Evolutionary conservation across 2,888 invertebrate genomes (phyloP).

Genomic region (Ennomos quercinarius): DNA sequence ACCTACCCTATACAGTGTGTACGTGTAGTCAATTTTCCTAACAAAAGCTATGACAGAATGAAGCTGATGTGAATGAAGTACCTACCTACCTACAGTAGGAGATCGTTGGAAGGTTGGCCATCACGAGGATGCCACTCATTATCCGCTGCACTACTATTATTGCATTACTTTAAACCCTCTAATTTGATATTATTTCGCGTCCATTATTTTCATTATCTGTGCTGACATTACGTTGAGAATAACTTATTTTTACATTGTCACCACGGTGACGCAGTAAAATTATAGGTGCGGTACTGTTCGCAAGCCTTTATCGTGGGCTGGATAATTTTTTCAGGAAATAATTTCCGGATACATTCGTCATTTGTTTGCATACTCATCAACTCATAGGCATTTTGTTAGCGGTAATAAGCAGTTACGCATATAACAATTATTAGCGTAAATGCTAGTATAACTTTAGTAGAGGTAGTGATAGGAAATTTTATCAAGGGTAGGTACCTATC

Average conservation of each 20-base stretch:
- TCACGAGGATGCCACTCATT: conserved; percentile 69
- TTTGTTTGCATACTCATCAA: conserved; percentile 35
- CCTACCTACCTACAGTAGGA: conserved; percentile 10
- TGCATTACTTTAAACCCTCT: conserved; percentile 79
- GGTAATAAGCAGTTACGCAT: conserved; percentile 35
- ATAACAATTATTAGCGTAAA: conserved; percentile 15
- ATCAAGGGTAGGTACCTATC: not conserved
- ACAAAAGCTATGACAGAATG: conserved; percentile 49
- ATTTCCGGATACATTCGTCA: conserved; percentile 61
- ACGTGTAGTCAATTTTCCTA: conserved; percentile 43
- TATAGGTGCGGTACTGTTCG: conserved; percentile 66
- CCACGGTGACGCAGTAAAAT: conserved; percentile 69
- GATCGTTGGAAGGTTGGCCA: conserved; percentile 47
- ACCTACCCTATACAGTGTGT: conserved; percentile 8
- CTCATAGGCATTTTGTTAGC: conserved; percentile 31
- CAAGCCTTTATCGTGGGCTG: conserved; percentile 45
- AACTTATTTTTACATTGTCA: conserved; percentile 79
- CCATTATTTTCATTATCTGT: conserved; percentile 82
- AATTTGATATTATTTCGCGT: conserved; percentile 81
- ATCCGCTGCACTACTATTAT: conserved; percentile 67
- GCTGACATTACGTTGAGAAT: conserved; percentile 73
- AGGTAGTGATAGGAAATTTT: not conserved
- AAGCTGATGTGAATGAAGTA: conserved; percentile 26
- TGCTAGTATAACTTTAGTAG: conserved; percentile 11
- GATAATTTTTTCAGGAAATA: conserved; percentile 64